Evolutionary conservation across 1,140 invertebrate species (phyloP).

Genomic region (Popillia japonica): DNA sequence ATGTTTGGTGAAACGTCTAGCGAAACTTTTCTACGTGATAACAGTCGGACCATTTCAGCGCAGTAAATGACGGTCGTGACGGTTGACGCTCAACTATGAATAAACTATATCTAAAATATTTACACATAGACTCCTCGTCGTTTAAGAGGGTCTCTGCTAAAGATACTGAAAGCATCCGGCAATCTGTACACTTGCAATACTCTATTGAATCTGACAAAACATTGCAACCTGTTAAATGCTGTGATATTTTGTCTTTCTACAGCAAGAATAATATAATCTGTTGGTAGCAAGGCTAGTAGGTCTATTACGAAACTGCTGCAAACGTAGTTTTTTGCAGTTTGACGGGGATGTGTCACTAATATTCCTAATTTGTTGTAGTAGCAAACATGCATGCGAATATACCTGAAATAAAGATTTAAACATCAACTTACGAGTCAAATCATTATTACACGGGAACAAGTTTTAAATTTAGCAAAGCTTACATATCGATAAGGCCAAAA

Average conservation of each 20-base stretch:
- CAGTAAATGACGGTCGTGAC: too few relatives aligned
- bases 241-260: not conserved
- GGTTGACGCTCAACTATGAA: too few relatives aligned
- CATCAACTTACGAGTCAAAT: too few relatives aligned
- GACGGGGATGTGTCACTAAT: conserved; percentile 60
- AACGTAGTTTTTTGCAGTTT: conserved; percentile 59
- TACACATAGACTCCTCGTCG: conserved; percentile 18
- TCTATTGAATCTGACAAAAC: conserved; percentile 32
- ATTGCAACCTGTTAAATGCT: conserved; percentile 25
- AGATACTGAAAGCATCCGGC: conserved; percentile 29
- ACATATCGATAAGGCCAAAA: conserved; percentile 29
- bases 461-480: conserved; percentile 42
- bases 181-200: conserved; percentile 31
- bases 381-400: conserved; percentile 60
- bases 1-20: too few relatives aligned
- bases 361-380: conserved; percentile 60
- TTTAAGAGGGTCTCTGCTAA: conserved; percentile 2
- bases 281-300: conserved; percentile 56
- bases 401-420: conserved; percentile 51
- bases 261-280: conserved; percentile 44
- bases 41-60: too few relatives aligned
- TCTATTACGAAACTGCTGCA: conserved; percentile 60
- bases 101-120: too few relatives aligned
- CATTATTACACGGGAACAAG: not conserved
- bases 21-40: too few relatives aligned